phyloP scores from a whole-genome alignment of 1,140 invertebrate genomes.

The Drosophila nikananu region DNA sequence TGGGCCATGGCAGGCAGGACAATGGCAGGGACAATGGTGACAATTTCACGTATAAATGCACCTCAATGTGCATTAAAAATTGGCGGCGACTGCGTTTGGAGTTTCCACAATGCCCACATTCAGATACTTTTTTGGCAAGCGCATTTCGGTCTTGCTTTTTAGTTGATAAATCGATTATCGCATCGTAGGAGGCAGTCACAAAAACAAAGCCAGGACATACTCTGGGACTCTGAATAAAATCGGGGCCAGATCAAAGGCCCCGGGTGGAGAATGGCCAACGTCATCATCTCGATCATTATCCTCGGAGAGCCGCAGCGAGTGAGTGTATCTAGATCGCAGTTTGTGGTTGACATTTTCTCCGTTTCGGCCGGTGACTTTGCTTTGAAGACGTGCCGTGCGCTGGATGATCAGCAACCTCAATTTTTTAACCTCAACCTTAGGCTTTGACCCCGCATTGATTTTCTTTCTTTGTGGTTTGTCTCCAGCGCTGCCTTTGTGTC shows the following conservation, averaged over 20 bases:
- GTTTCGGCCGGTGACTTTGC: conserved; percentile 72
- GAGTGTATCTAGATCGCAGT: conserved; percentile 42
- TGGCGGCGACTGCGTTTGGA: conserved; percentile 46
- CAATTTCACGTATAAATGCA: conserved; percentile 85
- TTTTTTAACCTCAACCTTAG: conserved; percentile 17
- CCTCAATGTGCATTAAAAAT: conserved; percentile 76
- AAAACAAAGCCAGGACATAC: conserved; percentile 62
- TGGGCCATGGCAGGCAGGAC: conserved; percentile 58
- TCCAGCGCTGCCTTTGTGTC: conserved; percentile 23
- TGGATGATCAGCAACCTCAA: conserved; percentile 10
- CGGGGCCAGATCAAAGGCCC: conserved; percentile 49
- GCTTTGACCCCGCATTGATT: conserved; percentile 37
- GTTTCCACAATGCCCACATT: conserved; percentile 8
- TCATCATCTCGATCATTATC: conserved; percentile 49
- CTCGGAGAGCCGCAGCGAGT: conserved; percentile 30
- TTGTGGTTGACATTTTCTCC: conserved; percentile 78
- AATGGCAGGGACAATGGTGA: conserved; percentile 73
- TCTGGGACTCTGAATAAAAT: conserved; percentile 7
- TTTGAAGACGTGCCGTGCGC: conserved; percentile 55
- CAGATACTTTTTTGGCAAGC: conserved; percentile 53
- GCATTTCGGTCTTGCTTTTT: conserved; percentile 52
- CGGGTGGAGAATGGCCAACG: conserved; percentile 36
- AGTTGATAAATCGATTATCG: conserved; percentile 84
- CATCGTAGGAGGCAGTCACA: conserved; percentile 71
- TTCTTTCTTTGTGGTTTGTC: conserved; percentile 31